These are phyloP conservation scores for Idaea biselata DNA, from an alignment of 2,888 invertebrate species.

Conservation along the genomic window DNA sequence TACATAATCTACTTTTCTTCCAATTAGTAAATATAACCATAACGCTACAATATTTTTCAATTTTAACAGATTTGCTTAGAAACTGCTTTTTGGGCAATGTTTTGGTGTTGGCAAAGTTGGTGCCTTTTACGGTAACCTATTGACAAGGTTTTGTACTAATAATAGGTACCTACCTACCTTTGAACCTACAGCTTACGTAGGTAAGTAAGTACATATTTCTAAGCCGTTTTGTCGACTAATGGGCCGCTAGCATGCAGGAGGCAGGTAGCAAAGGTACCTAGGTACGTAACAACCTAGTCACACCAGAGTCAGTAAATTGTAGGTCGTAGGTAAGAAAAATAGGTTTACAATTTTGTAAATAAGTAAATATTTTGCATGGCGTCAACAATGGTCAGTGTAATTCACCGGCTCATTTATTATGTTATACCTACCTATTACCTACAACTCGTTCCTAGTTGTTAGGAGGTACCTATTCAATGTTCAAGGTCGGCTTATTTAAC, in stretches of 20 bases:
- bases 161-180: background rate
- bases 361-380: background rate
- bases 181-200: too few relatives aligned
- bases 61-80: too few relatives aligned
- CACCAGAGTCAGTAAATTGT: background rate
- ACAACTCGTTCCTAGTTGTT: too few relatives aligned
- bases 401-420: background rate
- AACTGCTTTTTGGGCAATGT: too few relatives aligned
- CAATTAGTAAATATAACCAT: too few relatives aligned
- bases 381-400: background rate
- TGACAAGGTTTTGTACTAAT: background rate
- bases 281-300: too few relatives aligned
- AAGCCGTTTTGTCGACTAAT: background rate
- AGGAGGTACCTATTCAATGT: background rate
- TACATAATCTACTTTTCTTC: too few relatives aligned
- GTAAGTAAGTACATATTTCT: background rate
- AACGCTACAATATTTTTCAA: too few relatives aligned
- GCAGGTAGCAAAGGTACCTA: too few relatives aligned
- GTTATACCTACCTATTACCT: background rate
- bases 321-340: background rate
- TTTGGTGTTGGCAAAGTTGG: too few relatives aligned
- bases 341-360: background rate
- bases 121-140: too few relatives aligned
- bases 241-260: background rate
- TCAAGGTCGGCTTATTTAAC: constrained; percentile 8